A percentile compares a stretch with the other conserved stretches of the same genome.
Conservation (phyloP, 2,797 vertebrate genomes). For the Trematomus bernacchii region DNA sequence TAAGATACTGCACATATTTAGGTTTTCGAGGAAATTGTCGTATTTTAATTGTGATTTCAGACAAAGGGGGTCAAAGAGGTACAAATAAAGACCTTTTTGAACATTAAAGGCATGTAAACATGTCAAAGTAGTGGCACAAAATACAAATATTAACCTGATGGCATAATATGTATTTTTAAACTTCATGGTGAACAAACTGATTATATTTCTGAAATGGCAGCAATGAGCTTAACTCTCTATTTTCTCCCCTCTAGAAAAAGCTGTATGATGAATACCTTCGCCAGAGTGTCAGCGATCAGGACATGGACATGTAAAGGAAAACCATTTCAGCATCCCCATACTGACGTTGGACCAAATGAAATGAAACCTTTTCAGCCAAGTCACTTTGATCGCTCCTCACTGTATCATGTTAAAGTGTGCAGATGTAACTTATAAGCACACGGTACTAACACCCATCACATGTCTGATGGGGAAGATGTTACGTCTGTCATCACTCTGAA, state of each 20-base stretch:
- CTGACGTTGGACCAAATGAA: slow-evolving; percentile 31
- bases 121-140: no score
- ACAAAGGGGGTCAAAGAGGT: no score
- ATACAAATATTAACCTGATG: no score
- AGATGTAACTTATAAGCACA: background rate
- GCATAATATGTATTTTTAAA: no score
- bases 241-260: slow-evolving; percentile 79
- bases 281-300: slow-evolving; percentile 89
- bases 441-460: slow-evolving; percentile 16
- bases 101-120: no score
- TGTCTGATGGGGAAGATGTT: slow-evolving; percentile 26
- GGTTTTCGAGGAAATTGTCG: no score
- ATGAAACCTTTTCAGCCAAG: slow-evolving; percentile 3
- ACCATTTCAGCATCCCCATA: slow-evolving; percentile 16
- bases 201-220: no score
- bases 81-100: no score
- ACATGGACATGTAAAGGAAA: slow-evolving; percentile 79
- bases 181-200: no score
- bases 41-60: no score
- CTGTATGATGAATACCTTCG: slow-evolving; percentile 90
- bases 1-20: no score
- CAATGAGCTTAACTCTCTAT: background rate
- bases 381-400: slow-evolving; percentile 9
- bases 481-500: slow-evolving; percentile 32
- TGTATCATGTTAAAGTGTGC: background rate